A percentile compares a stretch with the other conserved stretches of the same genome.
phyloP scores from a whole-genome alignment of 2,797 vertebrate genomes.

The Oreochromis mossambicus region DNA sequence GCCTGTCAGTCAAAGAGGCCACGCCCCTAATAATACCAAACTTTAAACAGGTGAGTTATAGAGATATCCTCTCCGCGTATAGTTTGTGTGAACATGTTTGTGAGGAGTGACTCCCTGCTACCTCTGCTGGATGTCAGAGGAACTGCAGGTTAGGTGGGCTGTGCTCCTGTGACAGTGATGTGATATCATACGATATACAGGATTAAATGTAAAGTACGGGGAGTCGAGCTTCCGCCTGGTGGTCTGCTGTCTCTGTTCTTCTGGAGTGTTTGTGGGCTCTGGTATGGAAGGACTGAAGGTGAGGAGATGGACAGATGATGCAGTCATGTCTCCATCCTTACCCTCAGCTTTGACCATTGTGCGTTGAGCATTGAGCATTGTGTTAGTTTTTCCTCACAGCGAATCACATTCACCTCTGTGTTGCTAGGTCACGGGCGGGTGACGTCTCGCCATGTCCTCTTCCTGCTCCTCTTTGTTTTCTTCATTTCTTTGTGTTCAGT shows the following conservation, averaged over 20 bases:
- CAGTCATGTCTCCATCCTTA: not conserved
- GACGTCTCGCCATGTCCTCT: not conserved
- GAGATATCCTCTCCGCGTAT: accelerated
- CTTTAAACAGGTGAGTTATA: not conserved
- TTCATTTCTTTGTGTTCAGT: not conserved
- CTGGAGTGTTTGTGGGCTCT: not conserved
- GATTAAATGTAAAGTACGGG: not conserved
- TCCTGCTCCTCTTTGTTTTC: not conserved
- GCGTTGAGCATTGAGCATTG: not conserved
- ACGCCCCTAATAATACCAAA: not conserved
- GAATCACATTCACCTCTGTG: not conserved
- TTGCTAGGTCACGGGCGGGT: not conserved
- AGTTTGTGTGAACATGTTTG: not conserved
- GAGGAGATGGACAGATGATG: not conserved
- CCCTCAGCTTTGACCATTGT: not conserved
- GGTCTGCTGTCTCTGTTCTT: not conserved
- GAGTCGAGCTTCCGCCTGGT: not conserved
- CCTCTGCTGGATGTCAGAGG: not conserved
- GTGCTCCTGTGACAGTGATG: not conserved
- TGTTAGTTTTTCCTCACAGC: not conserved
- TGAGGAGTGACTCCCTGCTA: not conserved
- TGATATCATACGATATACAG: not conserved
- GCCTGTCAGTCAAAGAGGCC: not conserved
- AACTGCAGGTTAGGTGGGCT: not conserved
- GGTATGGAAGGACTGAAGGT: not conserved